A percentile compares a stretch with the other conserved stretches of the same genome.
These are phyloP conservation scores for Drosophila nr. perissopoda DNA, from an alignment of 2,888 invertebrate species.

Conservation along the genomic window DNA sequence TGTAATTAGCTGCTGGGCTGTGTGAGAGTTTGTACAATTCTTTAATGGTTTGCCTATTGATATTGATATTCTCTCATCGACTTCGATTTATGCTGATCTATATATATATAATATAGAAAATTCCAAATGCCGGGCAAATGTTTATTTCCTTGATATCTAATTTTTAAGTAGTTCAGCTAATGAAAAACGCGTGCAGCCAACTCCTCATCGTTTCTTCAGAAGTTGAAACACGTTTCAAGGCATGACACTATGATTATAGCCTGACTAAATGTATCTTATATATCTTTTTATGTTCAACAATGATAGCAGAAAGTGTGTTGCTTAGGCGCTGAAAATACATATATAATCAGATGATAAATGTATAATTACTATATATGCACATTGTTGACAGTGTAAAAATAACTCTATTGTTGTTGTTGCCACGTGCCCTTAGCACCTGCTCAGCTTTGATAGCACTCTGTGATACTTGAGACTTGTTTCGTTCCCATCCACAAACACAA, in stretches of 20 bases:
- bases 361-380: neutral
- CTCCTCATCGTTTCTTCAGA: conserved; percentile 15
- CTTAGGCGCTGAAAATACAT: neutral
- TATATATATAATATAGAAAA: neutral
- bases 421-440: neutral
- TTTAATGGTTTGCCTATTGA: no score
- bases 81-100: no score
- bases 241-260: conserved; percentile 41
- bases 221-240: conserved; percentile 32
- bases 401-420: neutral
- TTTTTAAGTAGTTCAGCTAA: conserved; percentile 28
- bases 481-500: conserved; percentile 49
- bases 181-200: conserved; percentile 38
- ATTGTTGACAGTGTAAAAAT: neutral
- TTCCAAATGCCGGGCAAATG: neutral
- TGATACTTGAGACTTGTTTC: conserved; percentile 8
- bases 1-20: neutral
- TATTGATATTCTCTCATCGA: neutral
- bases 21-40: neutral
- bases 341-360: neutral
- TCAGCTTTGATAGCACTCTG: neutral
- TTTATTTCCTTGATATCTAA: neutral
- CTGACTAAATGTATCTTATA: conserved; percentile 25
- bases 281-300: conserved; percentile 13
- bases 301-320: neutral